phyloP scores from a whole-genome alignment of 1,140 invertebrate genomes.

The Drosophila prosaltans region DNA sequence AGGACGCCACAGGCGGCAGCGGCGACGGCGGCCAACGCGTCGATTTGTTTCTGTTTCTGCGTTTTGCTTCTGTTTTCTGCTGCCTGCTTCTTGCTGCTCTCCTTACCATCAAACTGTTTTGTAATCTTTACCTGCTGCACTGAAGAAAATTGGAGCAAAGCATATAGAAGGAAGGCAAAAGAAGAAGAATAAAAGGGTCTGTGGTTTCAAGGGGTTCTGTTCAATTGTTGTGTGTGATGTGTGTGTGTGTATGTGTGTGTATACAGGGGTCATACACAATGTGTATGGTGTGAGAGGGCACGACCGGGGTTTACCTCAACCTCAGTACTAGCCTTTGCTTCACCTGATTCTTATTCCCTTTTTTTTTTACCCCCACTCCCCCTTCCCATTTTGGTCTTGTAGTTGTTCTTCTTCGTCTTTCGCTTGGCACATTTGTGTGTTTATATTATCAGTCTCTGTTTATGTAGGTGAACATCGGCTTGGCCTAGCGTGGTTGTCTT shows the following conservation, averaged over 20 bases:
- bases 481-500: slow-evolving; percentile 24
- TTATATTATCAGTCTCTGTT: slow-evolving; percentile 32
- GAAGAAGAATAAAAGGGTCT: neutral
- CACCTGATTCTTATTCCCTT: slow-evolving; percentile 50
- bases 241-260: slow-evolving; percentile 4
- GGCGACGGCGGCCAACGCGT: slow-evolving; percentile 42
- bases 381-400: neutral
- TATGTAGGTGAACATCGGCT: slow-evolving; percentile 62
- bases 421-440: slow-evolving; percentile 17
- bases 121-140: slow-evolving; percentile 67
- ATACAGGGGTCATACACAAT: slow-evolving; percentile 42
- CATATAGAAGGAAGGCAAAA: slow-evolving; percentile 21
- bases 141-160: slow-evolving; percentile 59
- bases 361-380: neutral
- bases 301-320: slow-evolving; percentile 14
- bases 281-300: slow-evolving; percentile 27
- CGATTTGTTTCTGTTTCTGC: slow-evolving; percentile 22
- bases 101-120: slow-evolving; percentile 50
- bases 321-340: slow-evolving; percentile 6
- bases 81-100: slow-evolving; percentile 3
- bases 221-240: slow-evolving; percentile 20
- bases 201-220: slow-evolving; percentile 1
- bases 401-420: slow-evolving; percentile 19
- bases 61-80: neutral
- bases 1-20: slow-evolving; percentile 27